A percentile compares a stretch with the other conserved stretches of the same genome.
These are phyloP conservation scores for Mormyrus hasselquistii DNA, from an alignment of 2,797 vertebrate genomes.

Conservation along the genomic window DNA sequence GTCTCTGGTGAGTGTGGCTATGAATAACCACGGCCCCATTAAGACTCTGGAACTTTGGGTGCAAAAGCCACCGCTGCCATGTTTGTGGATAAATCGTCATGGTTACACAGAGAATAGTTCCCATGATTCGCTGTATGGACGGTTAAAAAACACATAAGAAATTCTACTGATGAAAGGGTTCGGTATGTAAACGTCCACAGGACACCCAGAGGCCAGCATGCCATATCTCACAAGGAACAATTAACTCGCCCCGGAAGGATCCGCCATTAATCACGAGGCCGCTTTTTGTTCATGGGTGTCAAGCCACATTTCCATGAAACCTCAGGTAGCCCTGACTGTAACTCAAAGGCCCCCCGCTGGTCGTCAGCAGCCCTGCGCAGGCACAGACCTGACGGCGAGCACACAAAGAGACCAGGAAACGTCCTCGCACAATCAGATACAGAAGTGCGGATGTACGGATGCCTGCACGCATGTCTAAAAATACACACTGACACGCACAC, in stretches of 20 bases:
- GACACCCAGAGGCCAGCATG: not conserved
- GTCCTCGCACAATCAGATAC: not conserved
- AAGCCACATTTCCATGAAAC: conserved; percentile 27
- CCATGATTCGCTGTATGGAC: not conserved
- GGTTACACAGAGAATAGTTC: not conserved
- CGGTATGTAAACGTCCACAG: conserved; percentile 5
- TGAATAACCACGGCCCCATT: conserved; percentile 46
- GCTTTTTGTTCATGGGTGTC: conserved; percentile 21
- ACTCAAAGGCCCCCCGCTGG: conserved; percentile 22
- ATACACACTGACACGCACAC: conserved; percentile 17
- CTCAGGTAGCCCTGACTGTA: conserved; percentile 33
- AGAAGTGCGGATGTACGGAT: conserved; percentile 9
- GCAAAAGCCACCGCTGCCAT: not conserved
- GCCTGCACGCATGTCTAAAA: conserved; percentile 21
- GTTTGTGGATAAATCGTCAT: not conserved
- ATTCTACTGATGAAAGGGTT: not conserved
- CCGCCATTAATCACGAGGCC: conserved; percentile 20
- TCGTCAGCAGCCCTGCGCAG: not conserved
- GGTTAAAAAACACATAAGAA: conserved; percentile 6
- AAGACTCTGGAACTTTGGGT: conserved; percentile 13
- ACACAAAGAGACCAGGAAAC: not conserved
- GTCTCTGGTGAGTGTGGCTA: conserved; percentile 24
- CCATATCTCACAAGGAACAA: conserved; percentile 24
- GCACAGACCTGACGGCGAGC: not conserved
- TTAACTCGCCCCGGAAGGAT: conserved; percentile 22